Base-by-base conservation (phyloP, 2,113 vertebrate genomes). In the Cromileptes altivelis region DNA sequence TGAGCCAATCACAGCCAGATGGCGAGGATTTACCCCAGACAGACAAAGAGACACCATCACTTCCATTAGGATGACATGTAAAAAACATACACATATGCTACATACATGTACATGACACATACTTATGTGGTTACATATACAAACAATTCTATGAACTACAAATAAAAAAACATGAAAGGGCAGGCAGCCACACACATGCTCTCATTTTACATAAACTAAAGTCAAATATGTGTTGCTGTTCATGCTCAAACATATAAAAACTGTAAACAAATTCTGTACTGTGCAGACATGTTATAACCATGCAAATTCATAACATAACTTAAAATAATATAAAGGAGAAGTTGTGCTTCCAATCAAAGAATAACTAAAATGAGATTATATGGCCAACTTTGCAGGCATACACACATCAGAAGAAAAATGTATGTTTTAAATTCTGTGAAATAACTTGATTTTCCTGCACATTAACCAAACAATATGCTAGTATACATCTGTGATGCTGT, bases 1-100 rank as follows among this genome's bases (percentile, higher is more conserved):
- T 74, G 73, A 86, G 75, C 75, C 90, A 90, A 95, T 86, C 88
- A 81, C 72, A 94, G 92, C 92, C 94, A 95, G 93, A 94, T 95
- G 94, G 81, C 52, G 87, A 89, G 76, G 88, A 88, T 93, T 93
- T 88, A 80, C 76, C 64, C 25, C 49, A 80, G 73, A 88, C 88
- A 84, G 80, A 82, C 84, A 75, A 62, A 62, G 75, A 81, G 68
- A 89, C 81, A 86, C 80, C 78, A 86, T 88, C 91, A 85, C 89
- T 81, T 86, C 84, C 68, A 86, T 27, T 9, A 60, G 37, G 75
- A 77, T 33, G 53, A 71, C 64, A 56, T 83, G 74, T 64, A 50
- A 70, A 87, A 80, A 67, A 72, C 25, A 76, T n/a, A 60, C 21
- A 75, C 75, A 71, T 17, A 70, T n/a, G 72, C 76, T 82, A 30